Evolutionary conservation across 2,888 invertebrate species (phyloP), one percentile per base, ranked within the genome.

Genomic region (Physocephala rufipes): DNA sequence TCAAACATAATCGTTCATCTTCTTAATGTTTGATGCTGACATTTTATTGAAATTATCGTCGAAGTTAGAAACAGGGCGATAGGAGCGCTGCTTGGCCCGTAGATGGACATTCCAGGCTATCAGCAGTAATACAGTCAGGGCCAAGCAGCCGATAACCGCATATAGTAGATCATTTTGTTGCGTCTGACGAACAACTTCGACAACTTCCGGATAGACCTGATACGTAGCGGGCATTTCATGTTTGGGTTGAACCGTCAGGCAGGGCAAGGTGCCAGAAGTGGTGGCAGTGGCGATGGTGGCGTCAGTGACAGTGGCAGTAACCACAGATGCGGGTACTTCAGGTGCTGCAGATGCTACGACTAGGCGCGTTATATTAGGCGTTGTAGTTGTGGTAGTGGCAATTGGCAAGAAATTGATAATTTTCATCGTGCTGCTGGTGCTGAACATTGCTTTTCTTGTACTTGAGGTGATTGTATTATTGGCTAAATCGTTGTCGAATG

Each of bases 41-140:
- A 76, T 77, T 70, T 76, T 79, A 75, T 82, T 85, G 74, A 81
- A 83, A 74, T 83, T 85, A 62, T 85, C 83, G 75, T 86, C 86
- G 71, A 82, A 78, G 71, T 79, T 83, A 19, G 85, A 82, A 63
- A 85, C 85, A 2, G 85, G 84, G 36, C 82, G 78, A 74, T 86
- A 86, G 75, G 86, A 86, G 76, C 85, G 83, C 75, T 86, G 82
- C 71, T 81, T 83, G 72, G 84, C 81, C 30, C 74, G 79, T 71
- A 81, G 67, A 24, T 82, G 82, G 21, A 75, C 77, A 64, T 81
- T 80, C 67, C 81, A 79, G 53, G 74, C 73, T 16, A 70, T 72
- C 63, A 82, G 71, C 2, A 71, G n/a, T 1, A 75, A 71, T 16
- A 78, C 74, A 4, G 80, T 19, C 0, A 79, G 70, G 1, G 76